Conservation (phyloP, 2,797 vertebrate species). For the Rhadinocentrus ornatus region DNA sequence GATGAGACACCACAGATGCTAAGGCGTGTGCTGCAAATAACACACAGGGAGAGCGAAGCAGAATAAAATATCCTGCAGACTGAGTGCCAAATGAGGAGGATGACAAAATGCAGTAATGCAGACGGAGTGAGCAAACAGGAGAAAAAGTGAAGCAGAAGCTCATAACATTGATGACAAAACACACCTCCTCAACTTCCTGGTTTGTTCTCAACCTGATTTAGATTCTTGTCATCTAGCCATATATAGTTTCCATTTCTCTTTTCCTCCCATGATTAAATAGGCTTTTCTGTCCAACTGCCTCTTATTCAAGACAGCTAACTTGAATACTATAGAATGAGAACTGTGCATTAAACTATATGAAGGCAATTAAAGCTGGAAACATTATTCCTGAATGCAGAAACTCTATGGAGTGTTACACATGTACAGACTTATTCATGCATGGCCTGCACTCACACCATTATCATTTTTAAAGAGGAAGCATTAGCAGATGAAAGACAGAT, state of each 20-base stretch:
- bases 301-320: neutral
- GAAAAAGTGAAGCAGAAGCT: conserved; percentile 28
- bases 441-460: conserved; percentile 46
- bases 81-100: conserved; percentile 31
- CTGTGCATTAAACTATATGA: neutral
- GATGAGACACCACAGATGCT: conserved; percentile 42
- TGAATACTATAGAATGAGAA: neutral
- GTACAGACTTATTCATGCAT: conserved; percentile 29
- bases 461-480: conserved; percentile 50
- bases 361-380: conserved; percentile 38
- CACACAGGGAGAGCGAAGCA: conserved; percentile 26
- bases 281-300: conserved; percentile 1
- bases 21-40: conserved; percentile 31
- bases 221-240: conserved; percentile 34
- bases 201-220: conserved; percentile 45
- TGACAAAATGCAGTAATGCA: conserved; percentile 50
- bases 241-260: neutral
- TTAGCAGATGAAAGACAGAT: conserved; percentile 45
- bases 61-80: conserved; percentile 29
- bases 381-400: conserved; percentile 38
- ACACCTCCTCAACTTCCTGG: conserved; percentile 48
- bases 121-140: conserved; percentile 35
- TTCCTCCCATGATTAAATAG: neutral
- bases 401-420: conserved; percentile 34
- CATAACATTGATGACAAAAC: conserved; percentile 62